phyloP scores from a whole-genome alignment of 1,140 invertebrate genomes.

The Tribolium castaneum region DNA sequence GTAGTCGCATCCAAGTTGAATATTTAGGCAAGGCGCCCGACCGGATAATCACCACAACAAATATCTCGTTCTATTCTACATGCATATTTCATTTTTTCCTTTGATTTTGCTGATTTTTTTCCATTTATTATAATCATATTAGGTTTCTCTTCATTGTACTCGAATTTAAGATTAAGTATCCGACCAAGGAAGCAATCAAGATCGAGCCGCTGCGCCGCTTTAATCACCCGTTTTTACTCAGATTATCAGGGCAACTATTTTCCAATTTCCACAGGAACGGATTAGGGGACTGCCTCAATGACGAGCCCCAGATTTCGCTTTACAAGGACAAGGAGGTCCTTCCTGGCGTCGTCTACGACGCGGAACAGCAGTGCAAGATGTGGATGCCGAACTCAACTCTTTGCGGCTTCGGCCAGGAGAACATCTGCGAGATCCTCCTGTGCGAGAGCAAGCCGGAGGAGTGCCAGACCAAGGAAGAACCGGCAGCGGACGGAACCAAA shows the following conservation, averaged over 20 bases:
- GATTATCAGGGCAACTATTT: neutral
- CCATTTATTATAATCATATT: no score
- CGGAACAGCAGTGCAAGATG: conserved; percentile 74
- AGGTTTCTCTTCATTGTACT: neutral
- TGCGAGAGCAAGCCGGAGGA: conserved; percentile 66
- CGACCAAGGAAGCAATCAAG: conserved; percentile 4
- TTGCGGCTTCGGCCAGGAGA: conserved; percentile 63
- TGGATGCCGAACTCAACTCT: conserved; percentile 57
- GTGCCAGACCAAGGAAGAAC: conserved; percentile 69
- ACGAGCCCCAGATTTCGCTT: conserved; percentile 70
- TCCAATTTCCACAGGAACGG: conserved; percentile 67
- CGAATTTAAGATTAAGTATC: conserved; percentile 24
- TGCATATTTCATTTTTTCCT: no score
- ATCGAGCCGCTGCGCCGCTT: neutral
- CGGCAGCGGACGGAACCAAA: conserved; percentile 76
- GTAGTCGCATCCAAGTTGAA: neutral
- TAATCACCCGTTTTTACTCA: neutral
- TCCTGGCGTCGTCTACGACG: conserved; percentile 77
- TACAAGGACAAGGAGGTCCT: conserved; percentile 69
- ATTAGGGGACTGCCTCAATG: conserved; percentile 74
- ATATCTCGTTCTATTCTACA: no score
- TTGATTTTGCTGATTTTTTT: no score
- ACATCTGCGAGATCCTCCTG: conserved; percentile 70
- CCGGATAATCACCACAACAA: no score
- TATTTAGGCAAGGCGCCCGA: no score